Evolutionary conservation across 2,113 vertebrate genomes (phyloP), one percentile per base, ranked within the genome.

Genomic region (Phrynosoma platyrhinos): DNA sequence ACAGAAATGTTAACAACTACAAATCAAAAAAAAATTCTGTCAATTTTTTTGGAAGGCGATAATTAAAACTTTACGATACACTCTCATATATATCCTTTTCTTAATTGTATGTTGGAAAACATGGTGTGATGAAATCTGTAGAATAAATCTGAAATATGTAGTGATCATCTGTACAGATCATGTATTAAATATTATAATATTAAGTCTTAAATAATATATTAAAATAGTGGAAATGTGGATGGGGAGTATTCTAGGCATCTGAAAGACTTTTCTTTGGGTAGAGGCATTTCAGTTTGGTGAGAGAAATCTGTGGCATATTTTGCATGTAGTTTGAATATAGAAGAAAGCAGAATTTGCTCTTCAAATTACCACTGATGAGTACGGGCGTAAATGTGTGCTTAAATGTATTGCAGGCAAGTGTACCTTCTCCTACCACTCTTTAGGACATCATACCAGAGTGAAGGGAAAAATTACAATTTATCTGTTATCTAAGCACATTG

Each of bases 341-440:
- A 20, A 25, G 40, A 9, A 79, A 25, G 84, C 85, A 82, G 58
- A 47, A 58, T 20, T 82, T 75, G 88, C 32, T 30, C 30, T 14
- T 36, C 36, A 36, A 36, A 36, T 36, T 36, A 14, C 0, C 16
- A 0, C 66, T 84, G 74, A 53, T 32, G 87, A 74, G 89, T 82
- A 83, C 85, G 10, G 85, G 53, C 47, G 1, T 42, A 1, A 21
- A 83, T 21, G 81, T 30, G 72, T 85, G 62, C 21, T 91, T 87
- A 89, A 86, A 69, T 90, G 93, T 91, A 21, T 62, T 85, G 77
- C 62, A 89, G 79, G 40, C 89, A 80, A 55, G 88, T 85, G 62
- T 68, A 36, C 27, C 5, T 0, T 23, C 27, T 36, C 42, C 23
- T 8, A 7, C 14, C 8, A 1, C 75, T 18, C 42, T 47, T 20